A percentile compares a stretch with the other conserved stretches of the same genome.
Conservation (phyloP, 1,140 invertebrate genomes). For the Zaprionus africanus region DNA sequence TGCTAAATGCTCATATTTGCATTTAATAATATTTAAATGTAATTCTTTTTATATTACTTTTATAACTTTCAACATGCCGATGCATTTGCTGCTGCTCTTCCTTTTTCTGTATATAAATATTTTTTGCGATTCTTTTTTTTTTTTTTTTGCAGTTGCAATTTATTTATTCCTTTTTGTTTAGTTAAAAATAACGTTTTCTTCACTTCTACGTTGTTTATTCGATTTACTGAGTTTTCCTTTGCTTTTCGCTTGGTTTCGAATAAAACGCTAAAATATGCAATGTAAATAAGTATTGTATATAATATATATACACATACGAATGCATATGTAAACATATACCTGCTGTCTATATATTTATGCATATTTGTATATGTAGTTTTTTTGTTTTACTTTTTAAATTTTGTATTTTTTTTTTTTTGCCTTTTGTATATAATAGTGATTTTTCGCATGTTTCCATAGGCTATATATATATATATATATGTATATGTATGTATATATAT, state of each 20-base stretch:
- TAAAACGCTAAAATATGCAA: constrained; percentile 75
- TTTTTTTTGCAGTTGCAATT: constrained; percentile 40
- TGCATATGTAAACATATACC: constrained; percentile 40
- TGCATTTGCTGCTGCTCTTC: constrained; percentile 15
- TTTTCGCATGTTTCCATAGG: constrained; percentile 42
- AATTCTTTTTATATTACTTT: constrained; percentile 16
- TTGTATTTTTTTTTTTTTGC: constrained; percentile 35
- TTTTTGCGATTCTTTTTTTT: constrained; percentile 41
- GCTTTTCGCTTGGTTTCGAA: constrained; percentile 50
- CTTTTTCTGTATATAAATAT: constrained; percentile 67
- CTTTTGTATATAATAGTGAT: constrained; percentile 69
- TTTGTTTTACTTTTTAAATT: constrained; percentile 25
- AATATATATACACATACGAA: constrained; percentile 35
- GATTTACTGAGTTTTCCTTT: constrained; percentile 19
- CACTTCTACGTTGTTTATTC: constrained; percentile 39
- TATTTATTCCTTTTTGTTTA: constrained; percentile 39
- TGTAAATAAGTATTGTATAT: constrained; percentile 65
- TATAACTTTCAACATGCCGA: constrained; percentile 59
- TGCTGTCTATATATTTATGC: constrained; percentile 14
- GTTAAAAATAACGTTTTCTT: constrained; percentile 64
- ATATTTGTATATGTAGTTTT: constrained; percentile 17
- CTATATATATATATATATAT: constrained; percentile 48
- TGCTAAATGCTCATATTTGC: constrained; percentile 28
- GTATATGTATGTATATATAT: constrained; percentile 40
- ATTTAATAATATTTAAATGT: constrained; percentile 49